Percentiles rank a stretch among this genome's conserved stretches.
Conservation (phyloP, 2,888 invertebrate genomes). For the Chrysolina americana region DNA sequence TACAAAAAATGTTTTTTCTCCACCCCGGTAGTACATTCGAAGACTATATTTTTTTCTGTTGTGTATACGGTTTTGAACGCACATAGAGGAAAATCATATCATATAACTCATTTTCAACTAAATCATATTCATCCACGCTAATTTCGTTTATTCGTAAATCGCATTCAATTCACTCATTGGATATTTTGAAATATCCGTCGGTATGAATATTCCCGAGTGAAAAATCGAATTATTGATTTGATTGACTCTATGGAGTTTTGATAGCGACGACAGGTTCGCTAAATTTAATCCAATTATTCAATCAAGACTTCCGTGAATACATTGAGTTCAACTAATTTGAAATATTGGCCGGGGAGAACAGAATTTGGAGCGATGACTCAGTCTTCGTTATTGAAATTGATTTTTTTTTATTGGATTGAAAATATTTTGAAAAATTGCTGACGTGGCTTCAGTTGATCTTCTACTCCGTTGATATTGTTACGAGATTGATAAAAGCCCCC, state of each 20-base stretch:
- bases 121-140: background rate
- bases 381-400: too few species aligned
- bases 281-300: background rate
- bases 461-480: too few species aligned
- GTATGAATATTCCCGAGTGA: background rate
- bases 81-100: too few species aligned
- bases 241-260: background rate
- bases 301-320: background rate
- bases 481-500: too few species aligned
- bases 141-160: background rate
- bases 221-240: background rate
- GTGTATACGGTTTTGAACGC: too few species aligned
- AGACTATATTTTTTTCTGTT: too few species aligned
- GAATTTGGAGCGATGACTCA: background rate
- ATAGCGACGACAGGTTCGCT: background rate
- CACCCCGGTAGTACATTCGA: too few species aligned
- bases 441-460: too few species aligned
- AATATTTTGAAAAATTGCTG: too few species aligned
- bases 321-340: background rate
- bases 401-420: too few species aligned
- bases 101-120: background rate
- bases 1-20: too few species aligned
- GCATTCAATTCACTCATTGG: background rate
- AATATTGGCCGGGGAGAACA: background rate
- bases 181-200: background rate